Evolutionary conservation across 2,888 invertebrate genomes (phyloP).

Genomic region (Podabrus alpinus): DNA sequence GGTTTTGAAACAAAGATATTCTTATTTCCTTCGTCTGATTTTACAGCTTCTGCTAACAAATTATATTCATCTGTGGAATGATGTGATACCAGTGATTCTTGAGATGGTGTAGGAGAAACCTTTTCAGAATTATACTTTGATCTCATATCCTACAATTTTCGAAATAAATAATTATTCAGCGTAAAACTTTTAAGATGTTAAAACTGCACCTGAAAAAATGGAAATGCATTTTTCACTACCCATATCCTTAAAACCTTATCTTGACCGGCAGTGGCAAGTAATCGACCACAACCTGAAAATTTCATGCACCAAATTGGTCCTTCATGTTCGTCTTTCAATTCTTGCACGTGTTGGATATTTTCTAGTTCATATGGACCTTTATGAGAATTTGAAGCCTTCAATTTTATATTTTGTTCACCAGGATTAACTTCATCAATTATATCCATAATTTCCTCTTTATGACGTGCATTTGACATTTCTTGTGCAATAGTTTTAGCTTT

Average conservation of each 20-base stretch:
- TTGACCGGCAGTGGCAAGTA: constrained; percentile 96
- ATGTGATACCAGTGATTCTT: constrained; percentile 85
- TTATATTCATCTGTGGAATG: constrained; percentile 68
- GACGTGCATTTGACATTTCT: constrained; percentile 84
- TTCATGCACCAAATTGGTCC: constrained; percentile 99
- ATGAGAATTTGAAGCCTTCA: constrained; percentile 93
- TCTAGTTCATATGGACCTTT: constrained; percentile 97
- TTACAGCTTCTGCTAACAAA: constrained; percentile 63
- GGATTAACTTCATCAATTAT: constrained; percentile 80
- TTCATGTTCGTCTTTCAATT: constrained; percentile 65
- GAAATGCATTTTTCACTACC: constrained; percentile 88
- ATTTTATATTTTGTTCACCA: constrained; percentile 79
- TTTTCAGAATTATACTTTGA: constrained; percentile 93
- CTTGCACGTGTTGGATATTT: constrained; percentile 88
- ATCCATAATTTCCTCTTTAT: constrained; percentile 84
- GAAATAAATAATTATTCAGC: neutral
- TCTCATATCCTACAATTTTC: constrained; percentile 76
- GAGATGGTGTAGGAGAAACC: constrained; percentile 90
- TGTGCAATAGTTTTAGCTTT: constrained; percentile 90
- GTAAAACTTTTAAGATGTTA: neutral
- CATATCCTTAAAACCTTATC: constrained; percentile 93
- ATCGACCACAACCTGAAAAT: constrained; percentile 92
- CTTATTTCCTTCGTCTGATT: constrained; percentile 63
- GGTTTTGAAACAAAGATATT: constrained; percentile 86
- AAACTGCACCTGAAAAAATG: constrained; percentile 57